Evolutionary conservation across 1,140 invertebrate species (phyloP), one percentile per base, ranked within the genome.

Genomic region (Scaptomyza graminum): DNA sequence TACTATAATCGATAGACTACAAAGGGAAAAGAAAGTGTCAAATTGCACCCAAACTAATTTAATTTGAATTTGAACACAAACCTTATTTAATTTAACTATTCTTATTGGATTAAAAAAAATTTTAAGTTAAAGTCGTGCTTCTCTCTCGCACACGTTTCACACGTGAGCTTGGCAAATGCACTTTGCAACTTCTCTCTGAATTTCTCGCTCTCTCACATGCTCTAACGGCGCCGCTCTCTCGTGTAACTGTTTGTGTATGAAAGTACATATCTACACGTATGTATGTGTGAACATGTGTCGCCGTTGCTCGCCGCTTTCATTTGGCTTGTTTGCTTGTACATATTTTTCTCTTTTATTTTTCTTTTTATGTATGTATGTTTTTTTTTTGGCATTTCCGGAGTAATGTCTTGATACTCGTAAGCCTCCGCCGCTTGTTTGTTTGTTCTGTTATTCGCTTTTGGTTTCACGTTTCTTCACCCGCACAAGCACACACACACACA

Each of bases 311-410:
- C 57, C 52, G 52, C 51, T 62, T 62, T 73, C 44, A 60, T 69
- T 73, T 74, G 64, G 62, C 57, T 63, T 74, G 67, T 74, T 74
- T 71, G 57, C 52, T 77, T 67, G 70, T 65, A n/a, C n/a, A n/a
- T n/a, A 66, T 78, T 72, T 74, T 41, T 41, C 4, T 41, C 37
- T 41, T n/a, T 41, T n/a, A n/a, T 34, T 9, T 8, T 34, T 34
- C 1, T 9, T 9, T 9, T 2, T 34, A 8, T 34, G 8, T 9
- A 9, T 34, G 7, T 9, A 34, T 34, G 7, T 34, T 1, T 41
- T 41, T 72, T 83, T 78, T 84, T 84, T 72, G 85, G 87, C 81
- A 89, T 89, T 89, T 89, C 87, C 87, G 87, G 87, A 89, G 87
- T 75, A 90, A 90, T 90, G 87, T 69, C 79, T 80, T 88, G 68